These are phyloP conservation scores for Cisticola juncidis DNA, from an alignment of 2,113 vertebrate species.

Conservation along the genomic window DNA sequence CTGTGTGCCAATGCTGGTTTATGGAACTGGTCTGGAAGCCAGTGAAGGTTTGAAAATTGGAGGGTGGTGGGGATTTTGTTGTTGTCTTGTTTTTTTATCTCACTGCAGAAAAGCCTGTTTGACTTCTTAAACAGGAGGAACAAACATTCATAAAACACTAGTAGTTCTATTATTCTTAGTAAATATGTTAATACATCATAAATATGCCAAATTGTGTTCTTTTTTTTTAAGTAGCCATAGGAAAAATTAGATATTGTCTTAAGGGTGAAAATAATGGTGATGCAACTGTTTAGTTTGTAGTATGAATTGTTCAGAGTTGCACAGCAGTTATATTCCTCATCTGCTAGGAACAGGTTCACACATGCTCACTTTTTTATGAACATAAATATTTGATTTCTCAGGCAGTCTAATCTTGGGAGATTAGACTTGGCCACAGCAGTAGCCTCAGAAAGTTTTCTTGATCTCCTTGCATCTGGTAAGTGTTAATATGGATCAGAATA, in stretches of 20 bases:
- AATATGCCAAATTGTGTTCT: not conserved
- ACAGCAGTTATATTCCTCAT: not conserved
- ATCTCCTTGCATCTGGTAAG: slow-evolving; percentile 23
- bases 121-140: not conserved
- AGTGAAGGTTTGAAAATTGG: not conserved
- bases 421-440: not conserved
- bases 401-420: not conserved
- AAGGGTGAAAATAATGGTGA: not conserved
- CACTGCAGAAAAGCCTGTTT: not conserved
- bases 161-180: not conserved
- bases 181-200: not conserved
- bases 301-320: not conserved
- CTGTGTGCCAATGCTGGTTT: not conserved
- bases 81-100: not conserved
- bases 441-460: not conserved
- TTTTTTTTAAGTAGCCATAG: not conserved
- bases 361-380: not conserved
- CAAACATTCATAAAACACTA: not conserved
- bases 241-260: not conserved
- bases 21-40: not conserved
- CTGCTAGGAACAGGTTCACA: not conserved
- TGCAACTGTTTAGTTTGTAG: not conserved
- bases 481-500: slow-evolving; percentile 38
- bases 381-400: slow-evolving; percentile 1
- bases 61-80: not conserved